Evolutionary conservation across 2,888 invertebrate species (phyloP).

Genomic region (Nemapogon koenigi): DNA sequence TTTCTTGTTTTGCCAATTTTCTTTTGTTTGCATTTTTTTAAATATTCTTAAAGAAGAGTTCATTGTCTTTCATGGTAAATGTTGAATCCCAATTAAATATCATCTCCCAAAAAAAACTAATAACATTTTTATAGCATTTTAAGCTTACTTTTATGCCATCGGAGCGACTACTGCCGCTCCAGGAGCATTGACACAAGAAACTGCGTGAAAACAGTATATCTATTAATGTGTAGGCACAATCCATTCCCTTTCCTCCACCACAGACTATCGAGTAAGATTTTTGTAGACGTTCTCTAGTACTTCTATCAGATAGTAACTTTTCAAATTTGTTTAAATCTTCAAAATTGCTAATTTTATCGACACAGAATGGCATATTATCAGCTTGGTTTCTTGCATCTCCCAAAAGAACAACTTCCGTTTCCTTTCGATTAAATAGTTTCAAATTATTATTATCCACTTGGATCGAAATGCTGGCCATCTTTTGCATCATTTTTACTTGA

Average conservation of each 20-base stretch:
- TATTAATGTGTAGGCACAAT: slow-evolving; percentile 11
- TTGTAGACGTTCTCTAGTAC: no score
- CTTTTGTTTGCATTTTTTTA: slow-evolving; percentile 9
- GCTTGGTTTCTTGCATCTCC: no score
- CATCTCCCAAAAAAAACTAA: slow-evolving; percentile 11
- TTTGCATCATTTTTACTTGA: no score
- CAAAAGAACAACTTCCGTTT: no score
- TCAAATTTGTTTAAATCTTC: no score
- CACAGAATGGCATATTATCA: no score
- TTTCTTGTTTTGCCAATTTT: slow-evolving; percentile 7
- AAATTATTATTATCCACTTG: no score
- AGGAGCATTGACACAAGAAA: slow-evolving; percentile 7
- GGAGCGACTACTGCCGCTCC: slow-evolving; percentile 5
- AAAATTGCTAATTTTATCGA: no score
- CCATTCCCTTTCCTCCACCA: slow-evolving; percentile 11
- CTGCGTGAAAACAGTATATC: slow-evolving; percentile 7
- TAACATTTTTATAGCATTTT: slow-evolving; percentile 10
- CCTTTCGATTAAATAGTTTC: no score
- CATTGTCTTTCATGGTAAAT: slow-evolving; percentile 8
- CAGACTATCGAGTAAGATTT: slow-evolving; percentile 12
- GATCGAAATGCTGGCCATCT: no score
- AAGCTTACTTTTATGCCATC: slow-evolving; percentile 2
- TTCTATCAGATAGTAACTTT: no score
- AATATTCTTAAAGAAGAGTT: slow-evolving; percentile 10
- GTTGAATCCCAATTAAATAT: slow-evolving; percentile 9